Evolutionary conservation across 2,797 vertebrate genomes (phyloP), one percentile per base, ranked within the genome.

Genomic region (Peromyscus eremicus): DNA sequence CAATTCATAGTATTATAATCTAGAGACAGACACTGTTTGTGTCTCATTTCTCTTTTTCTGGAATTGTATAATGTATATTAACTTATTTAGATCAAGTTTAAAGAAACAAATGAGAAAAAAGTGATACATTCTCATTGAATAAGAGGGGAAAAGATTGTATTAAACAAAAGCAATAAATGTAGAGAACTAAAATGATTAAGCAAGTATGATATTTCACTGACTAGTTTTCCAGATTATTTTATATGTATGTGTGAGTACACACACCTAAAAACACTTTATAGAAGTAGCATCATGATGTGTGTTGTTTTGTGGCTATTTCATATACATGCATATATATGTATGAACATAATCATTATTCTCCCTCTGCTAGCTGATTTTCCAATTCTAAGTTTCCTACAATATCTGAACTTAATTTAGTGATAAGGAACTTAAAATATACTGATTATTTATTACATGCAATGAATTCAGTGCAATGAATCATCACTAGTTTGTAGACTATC

Each of bases 11-110:
- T 83, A 29, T 91, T 92, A 81, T 10, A 90, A n/a, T n/a, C 40
- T 94, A 89, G 57, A 95, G 27, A 89, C 34, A 37, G 91, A 89
- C 3, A 77, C 2, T 85, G 16, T 89, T 86, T 81, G 46, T 0
- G 57, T 89, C 87, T 89, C 2, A 62, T 87, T 37, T 57, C 82
- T 60, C 23, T 76, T 90, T 91, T 93, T 71, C 32, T 86, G 49
- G 13, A 81, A 82, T 82, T 68, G 66, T 91, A 43, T 68, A 11
- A 76, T 82, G 60, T 14, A 40, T 29, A 29, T 64, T 40, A 83
- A 29, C n/a, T 66, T 84, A 89, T 80, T 94, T 94, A 49, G 32
- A 49, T 23, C 9, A 89, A 32, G 21, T 89, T 92, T 75, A 75
- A 79, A 79, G 17, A 79, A 43, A 32, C 6, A 29, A 43, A 13